Percentiles rank a stretch among this genome's conserved stretches.
Evolutionary conservation across 2,113 vertebrate species (phyloP).

Genomic region (Dasyurus viverrinus): DNA sequence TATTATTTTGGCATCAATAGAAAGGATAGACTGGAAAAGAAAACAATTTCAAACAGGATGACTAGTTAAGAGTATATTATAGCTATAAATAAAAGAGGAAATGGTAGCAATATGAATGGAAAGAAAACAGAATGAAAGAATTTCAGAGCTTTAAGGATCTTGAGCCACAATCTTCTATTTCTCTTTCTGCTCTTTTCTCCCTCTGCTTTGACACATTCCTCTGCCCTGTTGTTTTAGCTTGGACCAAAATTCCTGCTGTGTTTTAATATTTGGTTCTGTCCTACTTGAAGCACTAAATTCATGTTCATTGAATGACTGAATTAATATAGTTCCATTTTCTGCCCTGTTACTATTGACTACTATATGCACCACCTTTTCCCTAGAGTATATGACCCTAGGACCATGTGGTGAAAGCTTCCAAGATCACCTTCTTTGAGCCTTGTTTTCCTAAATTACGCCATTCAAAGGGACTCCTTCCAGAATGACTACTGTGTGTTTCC

Average conservation of each 20-base stretch:
- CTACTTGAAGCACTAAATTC: neutral
- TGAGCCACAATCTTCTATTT: neutral
- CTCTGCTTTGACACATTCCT: neutral
- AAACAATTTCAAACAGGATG: neutral
- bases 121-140: conserved; percentile 44
- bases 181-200: neutral
- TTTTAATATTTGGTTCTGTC: neutral
- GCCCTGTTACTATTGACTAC: neutral
- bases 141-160: neutral
- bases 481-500: neutral
- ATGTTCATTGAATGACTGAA: neutral
- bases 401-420: neutral
- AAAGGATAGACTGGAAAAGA: neutral
- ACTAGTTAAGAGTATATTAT: neutral
- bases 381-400: neutral
- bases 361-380: neutral
- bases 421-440: neutral
- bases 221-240: neutral
- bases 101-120: neutral
- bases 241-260: neutral
- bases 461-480: neutral
- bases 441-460: neutral
- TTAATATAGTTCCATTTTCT: neutral
- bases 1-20: neutral
- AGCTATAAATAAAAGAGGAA: neutral